Base-by-base conservation (phyloP, 2,888 invertebrate genomes). In the Nebria salina region DNA sequence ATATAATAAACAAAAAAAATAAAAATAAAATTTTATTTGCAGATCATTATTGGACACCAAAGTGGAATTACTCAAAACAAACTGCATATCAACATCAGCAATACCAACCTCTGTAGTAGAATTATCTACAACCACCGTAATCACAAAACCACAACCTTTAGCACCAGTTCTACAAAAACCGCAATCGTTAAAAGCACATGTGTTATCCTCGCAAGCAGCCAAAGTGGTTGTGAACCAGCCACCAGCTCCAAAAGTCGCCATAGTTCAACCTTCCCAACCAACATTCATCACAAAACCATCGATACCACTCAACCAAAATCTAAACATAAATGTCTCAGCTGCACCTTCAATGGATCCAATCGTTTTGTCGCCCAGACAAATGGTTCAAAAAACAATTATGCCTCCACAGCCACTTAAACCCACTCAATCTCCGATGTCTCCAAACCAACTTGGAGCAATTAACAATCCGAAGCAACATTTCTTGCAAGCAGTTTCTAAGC, bases 141-240 rank as follows among this genome's bases (percentile, higher is more conserved):
- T 82, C 26, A 64, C 82, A n/a, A 82, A 41, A 84, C 72, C 85
- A 76, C 86, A 86, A 26, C 65, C 81, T 15, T 65, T 65, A 13
- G 68, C 11, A 25, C 65, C 76, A 11, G 86, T 85, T 65, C 86
- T 87, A 86, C 88, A 87, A 79, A 90, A 89, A 84, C 90, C 92
- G 0, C 92, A 92, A 25, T 92, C 92, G 5, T 87, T 93, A 2
- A 93, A 93, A 85, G 93, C 93, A 1, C 93, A 93, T 83, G 92
- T 93, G 3, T 86, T 93, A 25, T 92, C 91, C 77, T 90, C 91
- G 54, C 91, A 91, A 83, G 88, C 86, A 1, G 87, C 88, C 2
- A 87, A 88, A 83, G 87, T 87, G n/a, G 74, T 75, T 41, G 74
- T 76, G 64, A 75, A 66, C 66, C 76, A 82, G 85, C 82, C 84